Evolutionary conservation across 2,113 vertebrate species (phyloP).

Genomic region (Mugil cephalus): DNA sequence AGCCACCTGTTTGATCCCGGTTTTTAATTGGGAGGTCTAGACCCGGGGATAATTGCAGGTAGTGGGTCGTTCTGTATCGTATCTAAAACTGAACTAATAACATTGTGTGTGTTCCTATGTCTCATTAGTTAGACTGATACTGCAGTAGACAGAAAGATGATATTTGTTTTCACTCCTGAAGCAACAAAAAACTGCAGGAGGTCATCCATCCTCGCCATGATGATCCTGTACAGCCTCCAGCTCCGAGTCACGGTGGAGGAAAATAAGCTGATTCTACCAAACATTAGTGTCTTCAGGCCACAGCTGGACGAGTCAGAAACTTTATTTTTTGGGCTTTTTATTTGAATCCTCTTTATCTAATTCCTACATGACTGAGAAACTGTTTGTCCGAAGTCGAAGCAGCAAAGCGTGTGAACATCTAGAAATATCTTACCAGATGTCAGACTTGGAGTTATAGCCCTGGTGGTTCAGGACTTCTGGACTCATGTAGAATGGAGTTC

Average conservation of each 20-base stretch:
- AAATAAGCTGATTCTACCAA: not conserved
- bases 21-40: too few relatives aligned
- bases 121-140: too few relatives aligned
- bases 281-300: too few relatives aligned
- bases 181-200: slow-evolving; percentile 7
- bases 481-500: slow-evolving; percentile 92
- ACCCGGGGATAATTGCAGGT: too few relatives aligned
- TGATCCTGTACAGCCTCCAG: slow-evolving; percentile 22
- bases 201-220: not conserved
- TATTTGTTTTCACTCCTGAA: slow-evolving; percentile 1
- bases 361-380: not conserved
- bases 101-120: too few relatives aligned
- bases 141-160: not conserved
- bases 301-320: too few relatives aligned
- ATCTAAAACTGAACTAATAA: too few relatives aligned
- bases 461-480: slow-evolving; percentile 89
- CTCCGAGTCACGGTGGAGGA: slow-evolving; percentile 14
- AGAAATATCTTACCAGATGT: slow-evolving; percentile 85
- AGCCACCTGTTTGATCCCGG: too few relatives aligned
- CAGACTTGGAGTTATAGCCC: slow-evolving; percentile 90
- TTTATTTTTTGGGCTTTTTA: not conserved
- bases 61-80: too few relatives aligned
- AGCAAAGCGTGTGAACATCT: too few relatives aligned
- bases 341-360: slow-evolving; percentile 10
- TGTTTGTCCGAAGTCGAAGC: not conserved